Evolutionary conservation across 1,140 invertebrate genomes (phyloP).

Genomic region (Psilanteris sp.): DNA sequence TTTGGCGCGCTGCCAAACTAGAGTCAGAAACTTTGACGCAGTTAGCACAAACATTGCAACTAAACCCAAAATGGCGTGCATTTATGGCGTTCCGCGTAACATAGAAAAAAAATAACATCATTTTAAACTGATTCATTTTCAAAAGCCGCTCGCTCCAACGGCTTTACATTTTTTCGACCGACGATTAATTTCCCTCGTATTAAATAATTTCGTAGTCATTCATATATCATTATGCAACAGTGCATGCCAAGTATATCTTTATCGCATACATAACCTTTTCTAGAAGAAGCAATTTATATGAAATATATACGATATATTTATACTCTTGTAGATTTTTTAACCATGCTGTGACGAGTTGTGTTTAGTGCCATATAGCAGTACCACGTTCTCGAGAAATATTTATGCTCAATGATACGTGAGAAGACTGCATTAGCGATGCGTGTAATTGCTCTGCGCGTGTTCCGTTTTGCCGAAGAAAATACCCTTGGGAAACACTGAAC

Average conservation of each 20-base stretch:
- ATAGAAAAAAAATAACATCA: not conserved
- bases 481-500: constrained; percentile 52
- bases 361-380: constrained; percentile 16
- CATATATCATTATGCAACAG: no score
- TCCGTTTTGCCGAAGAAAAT: constrained; percentile 50
- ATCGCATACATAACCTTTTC: not conserved
- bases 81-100: constrained; percentile 8
- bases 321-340: constrained; percentile 21
- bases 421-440: constrained; percentile 48
- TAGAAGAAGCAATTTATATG: not conserved
- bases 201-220: no score
- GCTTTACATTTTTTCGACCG: no score
- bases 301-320: constrained; percentile 19
- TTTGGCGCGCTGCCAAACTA: constrained; percentile 37
- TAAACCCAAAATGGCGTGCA: constrained; percentile 17
- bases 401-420: constrained; percentile 47
- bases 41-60: constrained; percentile 20
- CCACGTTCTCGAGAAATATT: constrained; percentile 37
- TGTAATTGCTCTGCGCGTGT: constrained; percentile 47
- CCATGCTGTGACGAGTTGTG: constrained; percentile 23
- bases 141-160: no score
- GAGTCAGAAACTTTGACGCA: constrained; percentile 43
- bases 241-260: no score
- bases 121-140: not conserved
- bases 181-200: no score